phyloP scores from a whole-genome alignment of 2,113 vertebrate genomes.

The Ceyx margarethae region DNA sequence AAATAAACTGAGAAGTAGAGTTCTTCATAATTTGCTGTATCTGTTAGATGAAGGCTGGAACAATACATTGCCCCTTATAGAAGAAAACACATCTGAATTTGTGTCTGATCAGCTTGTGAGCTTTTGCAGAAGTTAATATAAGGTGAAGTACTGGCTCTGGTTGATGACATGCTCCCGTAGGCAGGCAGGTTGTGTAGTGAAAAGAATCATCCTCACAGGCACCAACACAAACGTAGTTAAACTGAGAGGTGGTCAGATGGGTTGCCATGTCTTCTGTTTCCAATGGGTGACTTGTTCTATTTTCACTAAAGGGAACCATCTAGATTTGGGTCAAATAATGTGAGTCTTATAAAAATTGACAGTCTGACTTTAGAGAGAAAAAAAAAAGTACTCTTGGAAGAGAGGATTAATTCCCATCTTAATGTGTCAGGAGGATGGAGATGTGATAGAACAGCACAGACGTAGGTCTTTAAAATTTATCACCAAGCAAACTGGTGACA shows the following conservation, averaged over 20 bases:
- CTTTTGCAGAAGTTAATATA: not conserved
- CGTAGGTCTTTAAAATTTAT: slow-evolving; percentile 7
- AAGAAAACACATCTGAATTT: not conserved
- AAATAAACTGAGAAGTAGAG: not conserved
- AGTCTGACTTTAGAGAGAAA: not conserved
- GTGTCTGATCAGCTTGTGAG: not conserved
- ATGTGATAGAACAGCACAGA: not conserved
- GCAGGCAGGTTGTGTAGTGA: not conserved
- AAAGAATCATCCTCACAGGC: not conserved
- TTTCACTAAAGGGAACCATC: not conserved
- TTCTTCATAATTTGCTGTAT: not conserved
- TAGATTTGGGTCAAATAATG: not conserved
- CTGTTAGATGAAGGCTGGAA: not conserved
- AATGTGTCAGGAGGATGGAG: not conserved
- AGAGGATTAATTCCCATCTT: not conserved
- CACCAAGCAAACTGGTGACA: not conserved
- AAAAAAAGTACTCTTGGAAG: not conserved
- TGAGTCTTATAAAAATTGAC: not conserved
- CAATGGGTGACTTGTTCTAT: not conserved
- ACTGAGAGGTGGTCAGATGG: not conserved
- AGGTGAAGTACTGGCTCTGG: not conserved
- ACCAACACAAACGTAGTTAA: not conserved
- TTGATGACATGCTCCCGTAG: not conserved
- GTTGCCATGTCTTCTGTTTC: not conserved
- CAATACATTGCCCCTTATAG: not conserved